Evolutionary conservation across 2,888 invertebrate species (phyloP), one percentile per base, ranked within the genome.

Genomic region (Molanna angustata): DNA sequence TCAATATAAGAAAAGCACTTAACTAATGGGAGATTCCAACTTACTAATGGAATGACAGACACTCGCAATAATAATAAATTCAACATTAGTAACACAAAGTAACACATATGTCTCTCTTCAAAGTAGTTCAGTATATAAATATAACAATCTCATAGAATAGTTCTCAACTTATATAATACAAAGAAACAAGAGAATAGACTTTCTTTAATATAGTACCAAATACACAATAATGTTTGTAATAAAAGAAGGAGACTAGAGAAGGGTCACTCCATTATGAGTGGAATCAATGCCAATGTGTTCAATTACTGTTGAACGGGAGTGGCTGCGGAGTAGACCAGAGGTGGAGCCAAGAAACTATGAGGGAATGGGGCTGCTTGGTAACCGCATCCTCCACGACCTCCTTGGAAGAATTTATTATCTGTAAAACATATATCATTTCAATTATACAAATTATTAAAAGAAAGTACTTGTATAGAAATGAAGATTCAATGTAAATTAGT

Each of bases 361-460:
- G 83, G 80, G 67, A 85, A 80, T 11, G 85, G 80, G 3, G 84
- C 81, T 49, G 84, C 82, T 69, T 84, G 85, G 69, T 86, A 85
- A 48, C 83, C 82, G 66, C 84, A 86, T 51, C 72, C 81, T 61
- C 69, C 83, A 63, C 78, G 85, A 59, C 80, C 82, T 13, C 83
- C 82, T 62, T 86, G 86, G 75, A 86, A 87, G 77, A 84, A 87
- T 68, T 87, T 88, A 69, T 84, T 86, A 66, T 84, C 83, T 72
- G 79, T 73, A 61, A 80, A 22, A 46, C 22, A 53, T 13, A 4
- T 9, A 16, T 13, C 14, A n/a, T 13, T 4, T 9, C 35, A 35
- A n/a, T n/a, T n/a, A n/a, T n/a, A n/a, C n/a, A n/a, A n/a, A n/a
- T n/a, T n/a, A n/a, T n/a, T n/a, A n/a, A n/a, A n/a, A n/a, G n/a